Evolutionary conservation across 2,797 vertebrate species (phyloP), one percentile per base, ranked within the genome.

Genomic region (Micrastur ruficollis): DNA sequence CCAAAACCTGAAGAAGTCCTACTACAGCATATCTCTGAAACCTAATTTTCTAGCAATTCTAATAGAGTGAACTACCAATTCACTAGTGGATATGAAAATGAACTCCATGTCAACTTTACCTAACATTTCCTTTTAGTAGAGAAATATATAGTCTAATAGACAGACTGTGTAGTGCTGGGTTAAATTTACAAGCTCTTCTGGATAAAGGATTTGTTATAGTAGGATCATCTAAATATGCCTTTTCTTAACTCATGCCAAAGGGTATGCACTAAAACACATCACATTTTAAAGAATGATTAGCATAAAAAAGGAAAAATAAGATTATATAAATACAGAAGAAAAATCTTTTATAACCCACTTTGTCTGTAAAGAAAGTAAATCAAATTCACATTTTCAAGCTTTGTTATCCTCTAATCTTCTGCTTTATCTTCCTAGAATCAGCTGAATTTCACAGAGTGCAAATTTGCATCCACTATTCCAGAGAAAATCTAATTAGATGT

Each of bases 401-500:
- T 59, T 97, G 34, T 90, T 96, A 89, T 94, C 65, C 75, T 94
- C 49, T 92, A 78, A 94, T 97, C 90, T 95, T 92, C 59, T 85
- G 42, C 46, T 96, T 97, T 97, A 97, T 96, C 97, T 94, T 92
- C 72, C 92, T n/a, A 92, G 79, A 97, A 98, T 97, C 96, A 93
- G 76, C 38, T 95, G 90, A 93, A 93, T 97, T 97, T 97, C 76
- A 95, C 20, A 84, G 80, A 90, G 49, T 56, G 58, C 32, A 93
- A 90, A 97, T 98, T 89, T 93, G 58, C 92, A 96, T 91, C 76
- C 67, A 97, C 40, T 95, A 82, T 95, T 97, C 86, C 82, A 96
- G 93, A 88, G 96, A 97, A 92, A 97, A 96, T 92, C 70, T 97
- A 97, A 98, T 98, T 98, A 97, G 78, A 96, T 84, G 79, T 93